These are phyloP conservation scores for Pachliopta kotzebuea DNA, from an alignment of 2,888 invertebrate species.

Conservation along the genomic window DNA sequence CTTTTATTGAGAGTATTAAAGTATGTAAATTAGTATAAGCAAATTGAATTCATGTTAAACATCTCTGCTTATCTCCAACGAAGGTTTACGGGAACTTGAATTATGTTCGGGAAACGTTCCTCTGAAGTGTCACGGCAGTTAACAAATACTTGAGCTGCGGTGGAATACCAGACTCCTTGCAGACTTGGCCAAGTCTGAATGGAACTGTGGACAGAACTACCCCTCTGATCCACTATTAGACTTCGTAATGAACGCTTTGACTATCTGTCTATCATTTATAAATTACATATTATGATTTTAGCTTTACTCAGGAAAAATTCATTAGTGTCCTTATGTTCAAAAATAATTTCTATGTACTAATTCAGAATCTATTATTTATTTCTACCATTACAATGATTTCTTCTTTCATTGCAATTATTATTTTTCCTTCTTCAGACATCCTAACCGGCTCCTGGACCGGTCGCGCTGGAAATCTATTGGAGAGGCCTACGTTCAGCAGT, in stretches of 20 bases:
- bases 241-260: conserved; percentile 2
- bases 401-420: too few species aligned
- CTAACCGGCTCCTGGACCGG: too few species aligned
- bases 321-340: too few species aligned
- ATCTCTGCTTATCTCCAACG: not conserved
- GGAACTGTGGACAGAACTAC: conserved; percentile 1
- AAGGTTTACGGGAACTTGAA: not conserved
- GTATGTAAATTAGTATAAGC: not conserved
- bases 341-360: too few species aligned
- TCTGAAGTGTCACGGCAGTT: conserved; percentile 57
- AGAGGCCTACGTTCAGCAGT: too few species aligned
- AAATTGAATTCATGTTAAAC: not conserved
- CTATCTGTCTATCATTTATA: not conserved
- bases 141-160: conserved; percentile 59
- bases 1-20: too few species aligned
- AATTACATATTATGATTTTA: too few species aligned
- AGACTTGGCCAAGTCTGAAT: conserved; percentile 8
- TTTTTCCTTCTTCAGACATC: too few species aligned
- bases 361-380: too few species aligned
- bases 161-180: conserved; percentile 35
- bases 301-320: not conserved
- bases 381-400: too few species aligned
- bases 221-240: conserved; percentile 1
- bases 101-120: conserved; percentile 5
- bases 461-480: too few species aligned